phyloP scores from a whole-genome alignment of 30 jellyfish, hydroid and myxozoan genomes.

The Morbakka virulenta region DNA sequence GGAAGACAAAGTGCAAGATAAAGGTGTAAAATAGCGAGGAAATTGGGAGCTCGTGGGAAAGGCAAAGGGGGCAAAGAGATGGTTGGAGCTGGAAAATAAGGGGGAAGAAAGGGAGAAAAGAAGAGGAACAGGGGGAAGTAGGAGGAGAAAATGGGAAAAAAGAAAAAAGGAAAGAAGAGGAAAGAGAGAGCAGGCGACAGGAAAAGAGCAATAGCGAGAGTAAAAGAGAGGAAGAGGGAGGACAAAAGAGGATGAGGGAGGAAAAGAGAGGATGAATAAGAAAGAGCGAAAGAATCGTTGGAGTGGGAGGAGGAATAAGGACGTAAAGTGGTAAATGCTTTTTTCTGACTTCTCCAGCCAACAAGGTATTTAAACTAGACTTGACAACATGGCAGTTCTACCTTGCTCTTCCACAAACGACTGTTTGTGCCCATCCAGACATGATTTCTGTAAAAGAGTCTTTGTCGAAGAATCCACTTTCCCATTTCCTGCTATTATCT shows the following conservation, averaged over 20 bases:
- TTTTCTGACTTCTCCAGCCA: too few species aligned
- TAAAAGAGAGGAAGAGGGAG: not conserved
- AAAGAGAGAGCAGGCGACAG: not conserved
- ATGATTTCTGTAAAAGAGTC: constrained; percentile 80
- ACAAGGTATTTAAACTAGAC: not conserved
- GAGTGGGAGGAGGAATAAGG: too few species aligned
- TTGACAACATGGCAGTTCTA: not conserved
- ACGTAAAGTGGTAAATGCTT: too few species aligned
- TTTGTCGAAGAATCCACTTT: constrained; percentile 89
- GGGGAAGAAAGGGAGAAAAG: not conserved
- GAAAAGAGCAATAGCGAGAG: not conserved
- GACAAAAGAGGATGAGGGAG: not conserved
- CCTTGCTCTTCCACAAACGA: constrained; percentile 98
- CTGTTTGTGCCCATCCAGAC: constrained; percentile 96
- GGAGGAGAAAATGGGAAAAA: not conserved
- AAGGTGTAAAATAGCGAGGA: too few species aligned
- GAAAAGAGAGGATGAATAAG: not conserved
- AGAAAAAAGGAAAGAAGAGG: not conserved
- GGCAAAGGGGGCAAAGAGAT: too few species aligned
- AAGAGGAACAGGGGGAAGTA: not conserved
- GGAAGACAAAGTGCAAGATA: too few species aligned
- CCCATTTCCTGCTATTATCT: constrained; percentile 73
- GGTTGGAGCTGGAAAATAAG: not conserved
- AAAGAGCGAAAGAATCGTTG: not conserved
- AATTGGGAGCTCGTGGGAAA: too few species aligned